Percentiles rank a stretch among this genome's conserved stretches.
phyloP scores from a whole-genome alignment of 2,113 vertebrate genomes.

The Monopterus albus region DNA sequence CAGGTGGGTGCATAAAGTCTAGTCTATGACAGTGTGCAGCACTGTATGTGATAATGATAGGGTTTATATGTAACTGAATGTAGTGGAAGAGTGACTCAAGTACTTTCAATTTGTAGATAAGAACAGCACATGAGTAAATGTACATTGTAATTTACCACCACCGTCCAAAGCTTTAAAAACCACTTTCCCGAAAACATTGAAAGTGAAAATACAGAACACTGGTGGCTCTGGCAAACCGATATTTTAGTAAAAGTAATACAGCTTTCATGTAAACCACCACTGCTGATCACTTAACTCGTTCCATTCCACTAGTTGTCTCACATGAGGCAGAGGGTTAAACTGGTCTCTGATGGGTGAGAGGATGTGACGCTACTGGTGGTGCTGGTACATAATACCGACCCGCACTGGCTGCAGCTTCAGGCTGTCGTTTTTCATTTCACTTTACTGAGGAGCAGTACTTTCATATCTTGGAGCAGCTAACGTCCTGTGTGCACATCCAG shows the following conservation, averaged over 20 bases:
- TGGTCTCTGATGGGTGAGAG: constrained; percentile 43
- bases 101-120: too few relatives aligned
- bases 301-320: not conserved
- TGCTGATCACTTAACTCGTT: not conserved
- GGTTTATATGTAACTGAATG: too few relatives aligned
- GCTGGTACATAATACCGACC: constrained; percentile 66
- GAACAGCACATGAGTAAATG: too few relatives aligned
- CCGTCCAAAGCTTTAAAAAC: too few relatives aligned
- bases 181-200: too few relatives aligned
- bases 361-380: constrained; percentile 76
- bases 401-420: constrained; percentile 40
- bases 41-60: too few relatives aligned
- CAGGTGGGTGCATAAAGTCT: too few relatives aligned
- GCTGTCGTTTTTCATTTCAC: constrained; percentile 32
- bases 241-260: too few relatives aligned
- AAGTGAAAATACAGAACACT: too few relatives aligned
- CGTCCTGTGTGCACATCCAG: not conserved
- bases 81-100: too few relatives aligned
- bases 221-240: not conserved
- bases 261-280: not conserved
- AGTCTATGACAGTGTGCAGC: too few relatives aligned
- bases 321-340: constrained; percentile 36
- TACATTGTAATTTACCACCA: too few relatives aligned
- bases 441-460: constrained; percentile 5
- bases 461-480: constrained; percentile 31